phyloP scores from a whole-genome alignment of 2,888 invertebrate genomes.

The Zygaena filipendulae region DNA sequence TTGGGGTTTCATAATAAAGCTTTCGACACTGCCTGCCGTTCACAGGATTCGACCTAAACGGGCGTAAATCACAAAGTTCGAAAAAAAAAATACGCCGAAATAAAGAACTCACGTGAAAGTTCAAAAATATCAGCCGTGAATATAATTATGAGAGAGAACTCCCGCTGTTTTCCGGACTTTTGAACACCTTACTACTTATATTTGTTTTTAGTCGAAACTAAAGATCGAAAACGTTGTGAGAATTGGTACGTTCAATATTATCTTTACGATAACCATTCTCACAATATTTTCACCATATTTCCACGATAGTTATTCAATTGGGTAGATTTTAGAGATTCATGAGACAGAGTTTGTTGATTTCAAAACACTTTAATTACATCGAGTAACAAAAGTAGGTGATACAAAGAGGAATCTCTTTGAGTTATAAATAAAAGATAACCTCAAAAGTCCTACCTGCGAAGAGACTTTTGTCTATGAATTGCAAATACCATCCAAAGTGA shows the following conservation, averaged over 20 bases:
- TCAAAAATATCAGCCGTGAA: constrained; percentile 64
- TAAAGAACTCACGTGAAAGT: constrained; percentile 63
- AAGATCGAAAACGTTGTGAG: no score
- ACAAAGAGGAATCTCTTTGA: constrained; percentile 34
- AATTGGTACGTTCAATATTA: no score
- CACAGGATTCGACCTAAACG: constrained; percentile 46
- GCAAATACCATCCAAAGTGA: no score
- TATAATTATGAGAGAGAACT: constrained; percentile 61
- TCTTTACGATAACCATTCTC: no score
- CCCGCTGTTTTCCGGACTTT: constrained; percentile 60
- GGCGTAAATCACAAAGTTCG: constrained; percentile 62
- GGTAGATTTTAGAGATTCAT: no score
- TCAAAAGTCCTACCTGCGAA: constrained; percentile 50
- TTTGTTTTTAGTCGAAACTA: constrained; percentile 15
- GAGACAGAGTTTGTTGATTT: no score
- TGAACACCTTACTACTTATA: constrained; percentile 34
- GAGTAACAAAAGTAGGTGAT: constrained; percentile 24
- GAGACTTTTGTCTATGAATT: constrained; percentile 57
- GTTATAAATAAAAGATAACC: constrained; percentile 67
- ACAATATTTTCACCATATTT: no score
- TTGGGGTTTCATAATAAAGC: constrained; percentile 47
- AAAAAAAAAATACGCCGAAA: constrained; percentile 53
- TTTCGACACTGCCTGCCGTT: constrained; percentile 54
- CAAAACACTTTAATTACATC: no score
- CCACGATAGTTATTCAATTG: no score